Evolutionary conservation across 2,888 invertebrate genomes (phyloP).

Genomic region (Scrobipalpa atriplicella): DNA sequence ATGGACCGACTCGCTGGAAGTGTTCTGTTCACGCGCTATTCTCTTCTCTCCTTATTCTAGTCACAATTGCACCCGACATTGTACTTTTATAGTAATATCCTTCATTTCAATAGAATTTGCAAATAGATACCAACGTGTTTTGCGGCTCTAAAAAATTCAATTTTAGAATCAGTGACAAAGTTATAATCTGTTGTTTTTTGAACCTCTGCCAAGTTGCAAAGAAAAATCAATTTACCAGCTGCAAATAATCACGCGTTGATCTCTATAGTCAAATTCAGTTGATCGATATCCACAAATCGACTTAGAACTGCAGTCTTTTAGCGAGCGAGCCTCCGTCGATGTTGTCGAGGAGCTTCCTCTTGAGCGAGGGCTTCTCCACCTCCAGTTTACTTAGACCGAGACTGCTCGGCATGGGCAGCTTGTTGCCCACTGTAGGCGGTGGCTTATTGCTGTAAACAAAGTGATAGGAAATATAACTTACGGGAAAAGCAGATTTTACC

Average conservation of each 20-base stretch:
- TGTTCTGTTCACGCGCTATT: too few species aligned
- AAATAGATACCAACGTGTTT: too few species aligned
- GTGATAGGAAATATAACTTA: neutral
- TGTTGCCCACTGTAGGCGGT: slow-evolving; percentile 91
- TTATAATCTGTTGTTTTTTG: too few species aligned
- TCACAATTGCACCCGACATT: slow-evolving; percentile 50
- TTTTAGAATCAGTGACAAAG: too few species aligned
- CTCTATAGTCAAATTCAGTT: too few species aligned
- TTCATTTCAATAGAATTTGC: too few species aligned
- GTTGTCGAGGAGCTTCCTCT: slow-evolving; percentile 88
- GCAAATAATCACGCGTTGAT: too few species aligned
- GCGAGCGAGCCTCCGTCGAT: slow-evolving; percentile 87
- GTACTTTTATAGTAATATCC: slow-evolving; percentile 43
- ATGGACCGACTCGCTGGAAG: too few species aligned
- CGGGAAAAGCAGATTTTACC: too few species aligned
- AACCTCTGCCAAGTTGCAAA: too few species aligned
- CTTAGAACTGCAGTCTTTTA: slow-evolving; percentile 86
- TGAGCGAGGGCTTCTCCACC: slow-evolving; percentile 86
- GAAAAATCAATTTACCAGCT: too few species aligned
- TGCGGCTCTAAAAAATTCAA: too few species aligned
- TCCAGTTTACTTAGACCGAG: slow-evolving; percentile 85
- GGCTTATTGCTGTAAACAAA: slow-evolving; percentile 88
- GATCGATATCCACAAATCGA: neutral
- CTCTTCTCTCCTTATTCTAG: neutral
- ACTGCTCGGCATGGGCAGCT: slow-evolving; percentile 90